phyloP scores from a whole-genome alignment of 2,888 invertebrate species.

The Halictus ligatus region DNA sequence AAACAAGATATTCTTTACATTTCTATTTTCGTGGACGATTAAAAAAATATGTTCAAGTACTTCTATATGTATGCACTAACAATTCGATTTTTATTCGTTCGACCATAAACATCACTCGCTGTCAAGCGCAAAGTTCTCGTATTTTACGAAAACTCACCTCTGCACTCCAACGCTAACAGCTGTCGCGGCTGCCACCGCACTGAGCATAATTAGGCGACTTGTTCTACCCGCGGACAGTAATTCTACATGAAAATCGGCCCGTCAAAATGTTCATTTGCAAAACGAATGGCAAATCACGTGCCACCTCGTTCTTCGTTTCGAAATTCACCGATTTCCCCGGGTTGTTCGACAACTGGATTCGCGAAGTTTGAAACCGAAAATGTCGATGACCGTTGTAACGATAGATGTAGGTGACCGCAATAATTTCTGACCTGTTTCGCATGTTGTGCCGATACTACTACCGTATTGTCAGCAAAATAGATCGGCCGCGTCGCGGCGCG shows the following conservation, averaged over 20 bases:
- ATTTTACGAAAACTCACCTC: neutral
- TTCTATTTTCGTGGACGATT: no score
- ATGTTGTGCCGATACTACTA: constrained; percentile 57
- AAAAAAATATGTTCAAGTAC: no score
- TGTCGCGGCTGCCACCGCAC: neutral
- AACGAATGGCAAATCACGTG: neutral
- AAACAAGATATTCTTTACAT: no score
- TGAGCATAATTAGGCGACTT: neutral
- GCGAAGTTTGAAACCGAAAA: constrained; percentile 48
- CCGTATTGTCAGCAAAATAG: constrained; percentile 65
- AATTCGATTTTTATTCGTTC: neutral
- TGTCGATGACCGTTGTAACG: constrained; percentile 58
- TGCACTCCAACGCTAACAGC: neutral
- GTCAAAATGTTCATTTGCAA: neutral
- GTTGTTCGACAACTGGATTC: constrained; percentile 45
- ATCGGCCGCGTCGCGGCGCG: constrained; percentile 11
- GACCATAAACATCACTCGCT: neutral
- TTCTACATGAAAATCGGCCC: neutral
- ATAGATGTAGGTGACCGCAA: constrained; percentile 62
- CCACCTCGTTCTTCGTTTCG: neutral
- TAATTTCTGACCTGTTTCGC: constrained; percentile 71
- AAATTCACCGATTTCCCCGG: constrained; percentile 48
- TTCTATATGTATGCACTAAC: no score
- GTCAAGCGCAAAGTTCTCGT: neutral
- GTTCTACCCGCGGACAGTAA: neutral